Base-by-base conservation (phyloP, 2,113 vertebrate genomes). In the Sander lucioperca region DNA sequence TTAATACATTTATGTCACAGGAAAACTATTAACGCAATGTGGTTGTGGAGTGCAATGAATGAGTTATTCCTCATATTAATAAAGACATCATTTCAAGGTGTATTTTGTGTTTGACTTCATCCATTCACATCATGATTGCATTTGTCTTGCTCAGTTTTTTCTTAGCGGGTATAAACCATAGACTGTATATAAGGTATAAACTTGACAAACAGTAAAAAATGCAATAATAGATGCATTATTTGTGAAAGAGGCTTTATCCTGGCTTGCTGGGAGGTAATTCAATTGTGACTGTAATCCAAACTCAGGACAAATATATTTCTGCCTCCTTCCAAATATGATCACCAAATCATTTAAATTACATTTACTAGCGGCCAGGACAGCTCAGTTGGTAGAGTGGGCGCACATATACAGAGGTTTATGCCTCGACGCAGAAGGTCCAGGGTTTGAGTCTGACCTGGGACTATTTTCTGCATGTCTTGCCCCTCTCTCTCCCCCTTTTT, bases 1-100 rank as follows among this genome's bases (percentile, higher is more conserved):
- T 93, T 92, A 91, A 90, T 93, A 92, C 50, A 90, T 84, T 77
- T 71, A 89, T 84, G 93, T 94, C 86, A 85, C 84, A 88, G 91
- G 86, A 90, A 89, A 89, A 73, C 77, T 86, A 70, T 85, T 84
- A 71, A 91, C 10, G 59, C 83, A 77, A 80, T 88, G 90, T 93
- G 85, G 86, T 92, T 86, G 89, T 91, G 83, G 88, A 90, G 88
- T 92, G 89, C 90, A 91, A 87, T 87, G 83, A 84, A 84, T 84
- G 67, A 87, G 64, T 87, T 89, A 84, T 89, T 92, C 76, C 80
- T 91, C 86, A 78, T 87, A 63, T 88, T 76, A 94, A 93, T 93
- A 93, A 93, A 94, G 79, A 76, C 70, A 83, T 86, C 14, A 64
- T 79, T 91, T 92, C 82, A 87, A 87, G 76, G 58, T 82, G 54